Base-by-base conservation (phyloP, 2,113 vertebrate species). In the Catharus fuscescens region DNA sequence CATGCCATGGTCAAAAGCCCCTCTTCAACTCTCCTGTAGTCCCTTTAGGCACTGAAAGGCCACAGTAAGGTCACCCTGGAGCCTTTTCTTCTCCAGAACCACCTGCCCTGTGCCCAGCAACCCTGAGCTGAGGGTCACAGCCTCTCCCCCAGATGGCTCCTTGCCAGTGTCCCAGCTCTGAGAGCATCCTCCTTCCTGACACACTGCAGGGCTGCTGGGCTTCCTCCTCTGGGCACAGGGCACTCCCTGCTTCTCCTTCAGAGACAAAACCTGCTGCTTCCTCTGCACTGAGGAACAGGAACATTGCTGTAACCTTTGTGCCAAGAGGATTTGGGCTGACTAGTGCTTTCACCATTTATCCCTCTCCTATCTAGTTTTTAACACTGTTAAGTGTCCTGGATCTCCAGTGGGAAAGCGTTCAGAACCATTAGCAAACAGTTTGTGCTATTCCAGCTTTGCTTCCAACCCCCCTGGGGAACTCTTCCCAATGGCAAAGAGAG, bases 341-440 rank as follows among this genome's bases (percentile, higher is more conserved):
- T 38, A 32, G 32, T 5, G 34, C 65, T 86, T 74, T 61, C 73
- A 44, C 18, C 60, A 9, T 76, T 92, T 69, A 88, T 28, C 79
- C 60, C 34, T 59, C 60, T 71, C n/a, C 76, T 65, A 79, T 71
- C 77, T 76, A 50, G 73, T 90, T 93, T 96, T 96, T 86, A 94
- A 92, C 72, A 14, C 52, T 54, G 52, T 34, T 94, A 90, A 94
- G 92, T 71, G 88, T 93, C 90, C 93, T 83, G 90, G 47, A 60
- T 85, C 90, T 93, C 85, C 87, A 92, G 71, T 19, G 76, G 92
- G 92, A 91, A 80, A 92, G 86, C 69, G 2, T 61, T 83, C 91
- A 71, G 92, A 95, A 40, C 92, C 92, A 96, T 80, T 78, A 95
- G 85, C 92, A 93, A 93, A 95, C 64, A 80, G 60, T 88, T 86